phyloP scores from a whole-genome alignment of 30 jellyfish, hydroid and myxozoan species.

The Aurelia sp. region DNA sequence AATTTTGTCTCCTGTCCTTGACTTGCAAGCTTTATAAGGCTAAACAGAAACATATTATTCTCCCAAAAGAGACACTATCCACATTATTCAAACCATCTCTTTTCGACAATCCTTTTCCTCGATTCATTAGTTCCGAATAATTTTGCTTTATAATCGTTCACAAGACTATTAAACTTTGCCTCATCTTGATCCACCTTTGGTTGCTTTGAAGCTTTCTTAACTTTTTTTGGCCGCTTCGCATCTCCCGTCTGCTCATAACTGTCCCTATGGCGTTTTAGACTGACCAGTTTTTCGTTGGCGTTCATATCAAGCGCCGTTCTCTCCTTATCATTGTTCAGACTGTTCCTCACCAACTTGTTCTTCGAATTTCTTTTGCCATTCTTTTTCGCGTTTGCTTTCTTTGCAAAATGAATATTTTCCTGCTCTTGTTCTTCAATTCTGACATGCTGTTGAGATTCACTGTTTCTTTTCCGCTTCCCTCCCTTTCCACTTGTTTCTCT shows the following conservation, averaged over 20 bases:
- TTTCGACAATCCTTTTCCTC: not conserved
- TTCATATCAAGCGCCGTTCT: not conserved
- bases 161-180: constrained; percentile 49
- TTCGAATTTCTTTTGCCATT: not conserved
- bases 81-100: constrained; percentile 78
- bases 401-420: not conserved
- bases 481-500: not conserved
- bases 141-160: constrained; percentile 54
- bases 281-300: not conserved
- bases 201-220: constrained; percentile 24
- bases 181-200: constrained; percentile 52
- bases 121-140: constrained; percentile 31
- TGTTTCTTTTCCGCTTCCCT: not conserved
- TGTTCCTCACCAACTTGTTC: not conserved
- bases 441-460: not conserved
- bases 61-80: too few species aligned
- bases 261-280: not conserved
- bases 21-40: too few species aligned
- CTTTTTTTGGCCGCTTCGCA: not conserved
- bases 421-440: not conserved
- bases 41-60: too few species aligned
- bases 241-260: constrained; percentile 2
- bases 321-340: not conserved
- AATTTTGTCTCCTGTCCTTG: too few species aligned
- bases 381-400: not conserved